Percentiles rank a stretch among this genome's conserved stretches.
Conservation (phyloP, 2,113 vertebrate genomes). For the Anser cygnoides region DNA sequence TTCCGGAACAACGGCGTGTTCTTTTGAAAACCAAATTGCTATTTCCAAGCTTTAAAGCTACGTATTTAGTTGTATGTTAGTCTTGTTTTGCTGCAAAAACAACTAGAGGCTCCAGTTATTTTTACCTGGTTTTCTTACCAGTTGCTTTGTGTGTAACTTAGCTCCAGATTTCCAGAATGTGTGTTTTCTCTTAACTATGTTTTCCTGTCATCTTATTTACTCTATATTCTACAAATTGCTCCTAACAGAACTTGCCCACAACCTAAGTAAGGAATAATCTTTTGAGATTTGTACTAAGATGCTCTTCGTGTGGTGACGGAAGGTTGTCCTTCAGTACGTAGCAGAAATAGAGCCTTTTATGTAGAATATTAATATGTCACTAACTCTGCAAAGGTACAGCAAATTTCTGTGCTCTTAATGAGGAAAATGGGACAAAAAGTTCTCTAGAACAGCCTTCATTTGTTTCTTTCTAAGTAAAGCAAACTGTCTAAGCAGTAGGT, state of each 20-base stretch:
- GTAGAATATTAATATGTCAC: neutral
- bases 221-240: neutral
- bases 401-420: neutral
- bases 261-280: neutral
- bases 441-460: neutral
- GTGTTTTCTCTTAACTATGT: neutral
- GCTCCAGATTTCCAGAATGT: neutral
- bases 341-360: neutral
- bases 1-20: accelerated
- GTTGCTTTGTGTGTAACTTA: neutral
- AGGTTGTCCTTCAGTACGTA: neutral
- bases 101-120: accelerated
- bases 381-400: neutral
- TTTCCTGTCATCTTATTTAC: neutral
- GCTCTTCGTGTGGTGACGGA: neutral
- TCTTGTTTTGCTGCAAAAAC: neutral
- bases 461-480: neutral
- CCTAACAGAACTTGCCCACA: neutral
- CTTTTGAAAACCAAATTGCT: neutral
- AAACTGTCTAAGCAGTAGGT: neutral
- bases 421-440: neutral
- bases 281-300: neutral
- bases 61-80: neutral
- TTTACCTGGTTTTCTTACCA: neutral
- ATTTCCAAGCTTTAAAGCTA: neutral